Conservation (phyloP, 2,113 vertebrate species). For the Corythornis madagascariensis region DNA sequence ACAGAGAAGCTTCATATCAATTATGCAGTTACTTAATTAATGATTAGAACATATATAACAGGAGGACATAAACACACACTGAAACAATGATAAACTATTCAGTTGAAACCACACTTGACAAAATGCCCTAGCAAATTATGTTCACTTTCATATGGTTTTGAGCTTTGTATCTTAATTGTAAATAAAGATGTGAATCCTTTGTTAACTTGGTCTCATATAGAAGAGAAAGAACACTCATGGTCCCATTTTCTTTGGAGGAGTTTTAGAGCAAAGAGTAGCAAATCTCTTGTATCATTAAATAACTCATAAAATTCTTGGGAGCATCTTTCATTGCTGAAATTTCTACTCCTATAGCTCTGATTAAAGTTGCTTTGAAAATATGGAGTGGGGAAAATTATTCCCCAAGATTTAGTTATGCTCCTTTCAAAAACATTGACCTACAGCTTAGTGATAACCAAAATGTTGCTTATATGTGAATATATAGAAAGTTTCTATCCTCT, state of each 20-base stretch:
- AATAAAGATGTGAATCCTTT: neutral
- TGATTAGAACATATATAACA: neutral
- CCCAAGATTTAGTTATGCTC: neutral
- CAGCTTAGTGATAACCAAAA: neutral
- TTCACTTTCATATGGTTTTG: neutral
- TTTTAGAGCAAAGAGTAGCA: neutral
- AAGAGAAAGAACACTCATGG: neutral
- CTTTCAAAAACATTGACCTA: neutral
- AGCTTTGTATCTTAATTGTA: neutral
- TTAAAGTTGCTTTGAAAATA: neutral
- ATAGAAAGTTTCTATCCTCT: neutral
- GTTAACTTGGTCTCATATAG: neutral
- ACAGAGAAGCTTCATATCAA: neutral
- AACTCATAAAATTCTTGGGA: neutral
- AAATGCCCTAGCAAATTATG: neutral
- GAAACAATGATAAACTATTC: neutral
- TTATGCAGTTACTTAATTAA: neutral
- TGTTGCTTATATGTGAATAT: neutral
- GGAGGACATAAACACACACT: neutral
- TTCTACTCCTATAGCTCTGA: neutral
- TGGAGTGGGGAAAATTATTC: neutral
- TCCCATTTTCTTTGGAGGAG: neutral
- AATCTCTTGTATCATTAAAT: neutral
- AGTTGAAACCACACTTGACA: neutral
- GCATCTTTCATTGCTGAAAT: neutral